Base-by-base conservation (phyloP, 2,113 vertebrate species). In the Accipiter cooperii region DNA sequence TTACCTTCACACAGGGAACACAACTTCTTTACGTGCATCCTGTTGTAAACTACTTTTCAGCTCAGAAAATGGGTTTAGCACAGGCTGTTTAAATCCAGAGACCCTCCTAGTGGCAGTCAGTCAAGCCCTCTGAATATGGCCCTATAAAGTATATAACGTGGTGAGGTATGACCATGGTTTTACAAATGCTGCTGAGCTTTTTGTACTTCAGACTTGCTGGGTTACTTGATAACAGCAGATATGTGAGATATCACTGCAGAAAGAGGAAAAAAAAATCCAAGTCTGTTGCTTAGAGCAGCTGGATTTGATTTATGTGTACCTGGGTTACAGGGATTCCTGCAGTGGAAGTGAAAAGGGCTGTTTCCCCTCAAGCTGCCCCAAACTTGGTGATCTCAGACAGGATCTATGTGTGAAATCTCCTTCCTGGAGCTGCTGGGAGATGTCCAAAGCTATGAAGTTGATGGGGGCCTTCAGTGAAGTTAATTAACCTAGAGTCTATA, bases 401-500 rank as follows among this genome's bases (percentile, higher is more conserved):
- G 80, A 29, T 73, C 40, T 70, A 6, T 24, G 74, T 58, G 65
- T 81, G 57, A 79, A 82, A 69, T 33, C 71, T 58, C 81, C 69
- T 83, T 64, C 42, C 64, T 29, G 47, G 60, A 76, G 91, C 84
- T 65, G 64, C 89, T 87, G 91, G 87, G 93, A 83, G 87, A 22
- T 51, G 71, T 36, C 93, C 82, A 74, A 77, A 93, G 91, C 21
- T 17, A 6, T 36, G 63, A n/a, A 69, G 51, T 49, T 71, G 82
- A 81, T 29, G 70, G 75, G 90, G 90, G 66, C 79, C 75, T 66
- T 93, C 3, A 6, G 75, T 83, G 61, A 26, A 63, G 95, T 95
- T 94, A 95, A 96, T 96, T 96, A 95, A 91, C 87, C 82, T 15
- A 7, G 51, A 86, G 89, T 71, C 88, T 60, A 21, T 7, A 58